Conservation (phyloP, 92 coral and sea anemone species). For the Pocillopora meandrina region DNA sequence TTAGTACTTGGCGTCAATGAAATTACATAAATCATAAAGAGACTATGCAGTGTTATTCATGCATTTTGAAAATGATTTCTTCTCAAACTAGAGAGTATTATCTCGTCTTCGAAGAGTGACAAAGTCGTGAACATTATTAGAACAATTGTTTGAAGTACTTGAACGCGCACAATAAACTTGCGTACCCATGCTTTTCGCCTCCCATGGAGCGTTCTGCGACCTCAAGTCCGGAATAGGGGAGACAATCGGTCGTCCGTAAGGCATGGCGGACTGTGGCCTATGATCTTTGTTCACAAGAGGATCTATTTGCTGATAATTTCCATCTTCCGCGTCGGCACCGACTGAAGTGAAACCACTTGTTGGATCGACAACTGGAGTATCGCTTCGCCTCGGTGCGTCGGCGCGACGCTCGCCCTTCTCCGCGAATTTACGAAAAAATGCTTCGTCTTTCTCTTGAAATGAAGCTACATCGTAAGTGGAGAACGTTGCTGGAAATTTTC, state of each 20-base stretch:
- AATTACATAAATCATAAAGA: too few species aligned
- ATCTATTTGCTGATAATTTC: slow-evolving; percentile 76
- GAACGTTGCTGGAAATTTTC: slow-evolving; percentile 69
- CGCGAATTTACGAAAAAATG: slow-evolving; percentile 65
- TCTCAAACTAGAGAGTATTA: too few species aligned
- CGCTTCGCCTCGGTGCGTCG: slow-evolving; percentile 81
- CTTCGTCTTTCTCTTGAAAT: slow-evolving; percentile 78
- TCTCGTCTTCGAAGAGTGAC: too few species aligned
- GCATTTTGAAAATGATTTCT: too few species aligned
- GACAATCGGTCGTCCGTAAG: slow-evolving; percentile 80
- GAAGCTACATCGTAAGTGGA: slow-evolving; percentile 69
- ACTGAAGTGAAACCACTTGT: slow-evolving; percentile 87
- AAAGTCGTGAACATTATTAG: too few species aligned
- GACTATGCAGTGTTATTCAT: too few species aligned
- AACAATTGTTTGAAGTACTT: not conserved
- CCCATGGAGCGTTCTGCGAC: slow-evolving; percentile 83
- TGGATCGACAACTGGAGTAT: slow-evolving; percentile 89
- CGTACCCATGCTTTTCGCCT: slow-evolving; percentile 60
- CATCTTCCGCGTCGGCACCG: slow-evolving; percentile 88
- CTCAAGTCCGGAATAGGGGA: slow-evolving; percentile 54
- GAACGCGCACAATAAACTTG: not conserved
- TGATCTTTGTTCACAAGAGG: slow-evolving; percentile 81
- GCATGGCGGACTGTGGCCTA: slow-evolving; percentile 82
- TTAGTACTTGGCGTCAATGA: too few species aligned
- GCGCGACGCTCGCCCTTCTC: slow-evolving; percentile 82